Evolutionary conservation across 2,797 vertebrate species (phyloP).

Genomic region (Notolabrus celidotus): DNA sequence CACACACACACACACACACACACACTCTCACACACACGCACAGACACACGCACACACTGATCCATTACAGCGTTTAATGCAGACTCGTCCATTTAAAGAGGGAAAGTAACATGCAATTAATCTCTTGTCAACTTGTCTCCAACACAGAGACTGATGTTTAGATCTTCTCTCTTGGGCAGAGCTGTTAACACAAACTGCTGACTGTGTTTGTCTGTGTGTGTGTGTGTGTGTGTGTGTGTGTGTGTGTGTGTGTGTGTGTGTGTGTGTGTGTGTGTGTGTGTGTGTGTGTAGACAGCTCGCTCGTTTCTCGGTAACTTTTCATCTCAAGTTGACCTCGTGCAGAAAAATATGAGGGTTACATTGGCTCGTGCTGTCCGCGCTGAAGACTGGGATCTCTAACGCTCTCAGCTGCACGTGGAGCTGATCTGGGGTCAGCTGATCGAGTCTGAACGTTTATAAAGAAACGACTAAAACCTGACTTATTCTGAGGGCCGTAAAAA

Average conservation of each 20-base stretch:
- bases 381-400: slow-evolving; percentile 91
- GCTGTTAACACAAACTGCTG: slow-evolving; percentile 88
- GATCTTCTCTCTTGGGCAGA: slow-evolving; percentile 45
- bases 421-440: slow-evolving; percentile 18
- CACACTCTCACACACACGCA: no score
- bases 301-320: slow-evolving; percentile 93
- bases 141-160: slow-evolving; percentile 73
- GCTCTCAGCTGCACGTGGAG: slow-evolving; percentile 35
- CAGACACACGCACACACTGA: no score
- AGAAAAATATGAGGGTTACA: slow-evolving; percentile 89
- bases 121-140: slow-evolving; percentile 57
- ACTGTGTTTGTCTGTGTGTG: slow-evolving; percentile 63
- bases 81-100: background rate
- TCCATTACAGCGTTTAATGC: background rate
- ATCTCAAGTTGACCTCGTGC: slow-evolving; percentile 87
- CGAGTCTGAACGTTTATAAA: slow-evolving; percentile 14
- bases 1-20: background rate
- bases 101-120: slow-evolving; percentile 71
- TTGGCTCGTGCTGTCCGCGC: slow-evolving; percentile 87
- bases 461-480: background rate
- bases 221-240: slow-evolving; percentile 41
- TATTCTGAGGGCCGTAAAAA: no score
- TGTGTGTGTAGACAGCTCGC: slow-evolving; percentile 86
- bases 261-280: slow-evolving; percentile 62
- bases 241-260: slow-evolving; percentile 55